phyloP scores from a whole-genome alignment of 1,140 invertebrate genomes.

The Atta cephalotes region DNA sequence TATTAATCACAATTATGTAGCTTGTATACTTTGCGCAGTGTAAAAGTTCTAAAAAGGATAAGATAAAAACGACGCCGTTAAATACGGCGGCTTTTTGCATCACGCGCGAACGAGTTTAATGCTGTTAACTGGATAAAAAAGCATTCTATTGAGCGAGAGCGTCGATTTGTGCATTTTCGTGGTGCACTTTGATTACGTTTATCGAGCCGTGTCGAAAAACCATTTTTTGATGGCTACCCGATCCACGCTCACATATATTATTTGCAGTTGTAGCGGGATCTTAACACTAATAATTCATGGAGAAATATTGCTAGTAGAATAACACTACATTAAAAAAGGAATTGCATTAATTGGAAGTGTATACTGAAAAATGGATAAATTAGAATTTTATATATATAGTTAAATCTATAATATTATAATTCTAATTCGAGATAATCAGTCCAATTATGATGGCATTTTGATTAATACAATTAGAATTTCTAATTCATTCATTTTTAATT shows the following conservation, averaged over 20 bases:
- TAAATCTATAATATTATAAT: too few relatives aligned
- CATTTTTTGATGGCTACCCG: constrained; percentile 20
- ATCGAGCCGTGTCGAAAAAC: constrained; percentile 16
- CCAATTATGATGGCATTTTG: too few relatives aligned
- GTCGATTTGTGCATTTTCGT: neutral
- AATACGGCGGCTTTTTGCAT: constrained; percentile 8
- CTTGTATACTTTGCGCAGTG: neutral
- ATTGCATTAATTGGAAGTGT: too few relatives aligned
- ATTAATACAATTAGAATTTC: too few relatives aligned
- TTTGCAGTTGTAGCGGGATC: neutral
- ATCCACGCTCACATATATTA: constrained; percentile 4
- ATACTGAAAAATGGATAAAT: too few relatives aligned
- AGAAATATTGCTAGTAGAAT: neutral
- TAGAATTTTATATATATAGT: too few relatives aligned
- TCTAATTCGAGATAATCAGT: too few relatives aligned
- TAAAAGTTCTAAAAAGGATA: constrained; percentile 8
- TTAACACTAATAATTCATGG: neutral
- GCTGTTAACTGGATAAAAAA: constrained; percentile 29
- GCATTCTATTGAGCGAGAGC: constrained; percentile 15
- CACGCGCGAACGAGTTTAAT: neutral
- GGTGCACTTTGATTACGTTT: constrained; percentile 20
- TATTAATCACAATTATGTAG: constrained; percentile 20
- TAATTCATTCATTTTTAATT: too few relatives aligned
- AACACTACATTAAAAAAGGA: neutral
- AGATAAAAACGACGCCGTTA: constrained; percentile 18